These are phyloP conservation scores for Upupa epops DNA, from an alignment of 2,113 vertebrate species.

Conservation along the genomic window DNA sequence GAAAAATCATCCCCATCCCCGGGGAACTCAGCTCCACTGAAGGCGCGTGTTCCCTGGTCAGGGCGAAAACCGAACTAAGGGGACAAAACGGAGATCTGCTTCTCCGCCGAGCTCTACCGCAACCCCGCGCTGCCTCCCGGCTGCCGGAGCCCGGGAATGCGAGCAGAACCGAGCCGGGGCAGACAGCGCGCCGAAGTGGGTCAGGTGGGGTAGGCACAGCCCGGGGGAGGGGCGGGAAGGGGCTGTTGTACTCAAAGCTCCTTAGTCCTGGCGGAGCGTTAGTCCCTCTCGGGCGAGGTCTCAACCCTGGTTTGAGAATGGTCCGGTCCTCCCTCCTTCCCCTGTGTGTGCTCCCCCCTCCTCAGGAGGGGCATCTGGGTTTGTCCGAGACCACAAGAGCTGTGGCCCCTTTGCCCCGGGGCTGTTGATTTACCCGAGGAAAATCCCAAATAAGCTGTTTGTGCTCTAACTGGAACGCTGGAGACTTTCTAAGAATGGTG, in stretches of 20 bases:
- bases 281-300: background rate
- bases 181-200: background rate
- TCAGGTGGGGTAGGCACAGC: background rate
- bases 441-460: slow-evolving; percentile 47
- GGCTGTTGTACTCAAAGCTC: background rate
- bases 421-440: slow-evolving; percentile 18
- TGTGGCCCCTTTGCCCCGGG: background rate
- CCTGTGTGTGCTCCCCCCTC: background rate
- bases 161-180: background rate
- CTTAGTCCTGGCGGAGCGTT: background rate
- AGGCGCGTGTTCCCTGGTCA: background rate
- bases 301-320: background rate
- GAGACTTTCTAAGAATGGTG: slow-evolving; percentile 61
- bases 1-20: background rate
- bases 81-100: background rate
- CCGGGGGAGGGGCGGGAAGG: background rate
- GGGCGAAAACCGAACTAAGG: background rate
- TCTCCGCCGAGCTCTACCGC: background rate
- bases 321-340: background rate
- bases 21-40: background rate
- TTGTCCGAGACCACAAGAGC: slow-evolving; percentile 10
- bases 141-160: background rate
- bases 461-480: slow-evolving; percentile 44
- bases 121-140: background rate
- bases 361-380: background rate